Evolutionary conservation across 1,140 invertebrate genomes (phyloP), one percentile per base, ranked within the genome.

Genomic region (Zaprionus camerounensis): DNA sequence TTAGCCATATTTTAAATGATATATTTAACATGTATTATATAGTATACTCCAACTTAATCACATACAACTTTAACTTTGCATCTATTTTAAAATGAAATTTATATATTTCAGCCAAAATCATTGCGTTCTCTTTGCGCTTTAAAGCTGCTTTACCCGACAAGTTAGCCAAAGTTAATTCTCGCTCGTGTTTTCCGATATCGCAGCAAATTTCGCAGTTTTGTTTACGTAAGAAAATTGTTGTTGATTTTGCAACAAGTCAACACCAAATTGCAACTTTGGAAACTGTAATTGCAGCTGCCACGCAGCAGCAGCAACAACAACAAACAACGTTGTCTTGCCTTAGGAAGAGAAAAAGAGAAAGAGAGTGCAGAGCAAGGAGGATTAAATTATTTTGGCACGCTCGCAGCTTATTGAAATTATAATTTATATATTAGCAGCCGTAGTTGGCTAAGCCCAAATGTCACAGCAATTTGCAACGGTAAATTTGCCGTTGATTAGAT

Each of bases 371-470:
- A 58, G 63, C 12, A 24, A 31, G 22, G 22, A 66, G 51, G 24
- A 62, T 70, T 58, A 71, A 84, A 85, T 84, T 85, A 76, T 76
- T 86, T 85, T 73, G 44, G 46, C 57, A 61, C 76, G 78, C 61
- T 58, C 24, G 66, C 62, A 72, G 71, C 80, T 88, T 83, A 88
- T 87, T 87, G 85, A 90, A 87, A 87, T 84, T 83, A 81, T 84
- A 84, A 87, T 84, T 90, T 88, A 75, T 81, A 67, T 83, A 87
- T 83, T 72, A 87, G 68, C 81, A 59, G 68, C 56, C 36, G 26
- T n/a, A 15, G 53, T 28, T 34, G 56, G 31, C 80, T 71, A 70
- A 83, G 69, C 66, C 67, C 74, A 78, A 83, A 78, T 88, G 78
- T 81, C 78, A 87, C 73, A 80, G 71, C 78, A 85, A 84, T 84